phyloP scores from a whole-genome alignment of 2,797 vertebrate genomes.

The Eremophila alpestris region DNA sequence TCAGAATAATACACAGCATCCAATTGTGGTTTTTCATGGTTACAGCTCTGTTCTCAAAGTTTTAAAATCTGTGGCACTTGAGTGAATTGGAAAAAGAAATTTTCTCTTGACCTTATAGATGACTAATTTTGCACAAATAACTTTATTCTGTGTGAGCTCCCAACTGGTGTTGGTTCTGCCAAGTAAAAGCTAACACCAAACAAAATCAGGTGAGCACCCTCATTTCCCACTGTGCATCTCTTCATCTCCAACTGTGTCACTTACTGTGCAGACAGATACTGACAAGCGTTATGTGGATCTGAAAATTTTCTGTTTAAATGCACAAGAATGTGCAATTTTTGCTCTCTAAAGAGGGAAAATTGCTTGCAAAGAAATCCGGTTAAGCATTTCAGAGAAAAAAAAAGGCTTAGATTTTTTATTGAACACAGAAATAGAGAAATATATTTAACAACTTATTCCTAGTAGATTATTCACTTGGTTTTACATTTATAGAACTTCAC shows the following conservation, averaged over 20 bases:
- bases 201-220: constrained; percentile 14
- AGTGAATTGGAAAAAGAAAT: constrained; percentile 54
- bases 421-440: not conserved
- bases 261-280: constrained; percentile 11
- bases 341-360: not conserved
- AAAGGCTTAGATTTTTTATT: not conserved
- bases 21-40: constrained; percentile 22
- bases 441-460: not conserved
- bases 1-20: constrained; percentile 36
- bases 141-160: not conserved
- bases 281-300: not conserved
- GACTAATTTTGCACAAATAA: constrained; percentile 38
- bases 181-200: not conserved
- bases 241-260: not conserved
- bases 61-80: constrained; percentile 27
- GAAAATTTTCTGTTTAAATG: not conserved
- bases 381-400: not conserved
- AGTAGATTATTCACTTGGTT: not conserved
- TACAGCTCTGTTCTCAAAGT: constrained; percentile 40
- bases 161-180: not conserved
- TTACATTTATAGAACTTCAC: not conserved
- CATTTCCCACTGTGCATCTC: not conserved
- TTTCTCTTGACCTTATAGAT: constrained; percentile 33
- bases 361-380: not conserved
- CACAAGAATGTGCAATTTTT: not conserved